phyloP scores from a whole-genome alignment of 2,797 vertebrate genomes.

The Holocentrus rufus region DNA sequence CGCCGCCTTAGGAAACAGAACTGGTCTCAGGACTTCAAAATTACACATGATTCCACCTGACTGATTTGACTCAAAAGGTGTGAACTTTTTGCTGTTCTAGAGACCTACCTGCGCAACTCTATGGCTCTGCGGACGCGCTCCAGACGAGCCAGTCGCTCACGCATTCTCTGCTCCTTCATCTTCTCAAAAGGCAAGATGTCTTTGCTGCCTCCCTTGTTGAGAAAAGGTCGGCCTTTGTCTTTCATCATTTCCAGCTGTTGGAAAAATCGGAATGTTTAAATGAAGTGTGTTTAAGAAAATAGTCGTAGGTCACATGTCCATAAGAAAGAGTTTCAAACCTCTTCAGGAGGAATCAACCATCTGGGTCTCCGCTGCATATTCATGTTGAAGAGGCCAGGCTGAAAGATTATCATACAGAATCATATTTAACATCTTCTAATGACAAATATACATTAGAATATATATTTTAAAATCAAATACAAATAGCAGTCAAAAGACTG shows the following conservation, averaged over 20 bases:
- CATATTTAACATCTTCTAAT: not conserved
- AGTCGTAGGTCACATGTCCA: not conserved
- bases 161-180: slow-evolving; percentile 95
- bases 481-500: slow-evolving; percentile 19
- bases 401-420: not conserved
- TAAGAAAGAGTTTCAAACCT: slow-evolving; percentile 65
- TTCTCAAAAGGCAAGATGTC: slow-evolving; percentile 97
- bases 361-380: slow-evolving; percentile 79
- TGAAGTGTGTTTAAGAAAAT: not conserved
- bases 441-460: not conserved
- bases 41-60: not conserved
- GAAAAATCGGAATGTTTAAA: not conserved
- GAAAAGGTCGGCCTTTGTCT: slow-evolving; percentile 85
- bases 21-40: not conserved
- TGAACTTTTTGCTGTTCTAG: not conserved
- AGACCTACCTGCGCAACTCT: slow-evolving; percentile 90
- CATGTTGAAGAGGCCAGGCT: slow-evolving; percentile 75
- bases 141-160: slow-evolving; percentile 90
- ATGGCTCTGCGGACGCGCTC: slow-evolving; percentile 91
- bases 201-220: slow-evolving; percentile 84
- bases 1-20: slow-evolving; percentile 81
- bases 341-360: slow-evolving; percentile 82
- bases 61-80: not conserved
- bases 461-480: not conserved
- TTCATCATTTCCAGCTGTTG: slow-evolving; percentile 86